phyloP scores from a whole-genome alignment of 2,797 vertebrate species.

The Gambusia yucatana region DNA sequence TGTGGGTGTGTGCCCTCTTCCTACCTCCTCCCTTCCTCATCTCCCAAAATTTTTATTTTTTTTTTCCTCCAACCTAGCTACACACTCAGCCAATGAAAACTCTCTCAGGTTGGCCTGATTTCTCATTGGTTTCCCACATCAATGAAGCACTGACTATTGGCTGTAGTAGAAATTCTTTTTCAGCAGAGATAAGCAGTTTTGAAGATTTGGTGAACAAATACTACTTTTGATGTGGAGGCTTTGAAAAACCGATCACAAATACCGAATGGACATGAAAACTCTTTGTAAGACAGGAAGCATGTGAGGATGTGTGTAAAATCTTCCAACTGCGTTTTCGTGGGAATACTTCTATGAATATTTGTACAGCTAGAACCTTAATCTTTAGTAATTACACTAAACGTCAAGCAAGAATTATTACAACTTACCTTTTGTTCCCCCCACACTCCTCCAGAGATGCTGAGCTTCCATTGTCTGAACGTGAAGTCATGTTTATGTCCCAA shows the following conservation, averaged over 20 bases:
- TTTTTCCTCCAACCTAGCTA: conserved; percentile 62
- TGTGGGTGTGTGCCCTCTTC: conserved; percentile 36
- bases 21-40: conserved; percentile 60
- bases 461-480: neutral
- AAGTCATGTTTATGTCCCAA: conserved; percentile 11
- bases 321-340: neutral
- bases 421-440: neutral
- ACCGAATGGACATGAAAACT: conserved; percentile 46
- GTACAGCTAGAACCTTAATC: neutral
- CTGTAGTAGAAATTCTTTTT: conserved; percentile 56
- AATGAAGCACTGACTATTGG: conserved; percentile 65
- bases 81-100: conserved; percentile 65
- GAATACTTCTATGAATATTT: conserved; percentile 24
- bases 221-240: conserved; percentile 62
- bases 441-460: neutral
- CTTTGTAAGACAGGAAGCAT: neutral
- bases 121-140: conserved; percentile 73
- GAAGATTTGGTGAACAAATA: conserved; percentile 70
- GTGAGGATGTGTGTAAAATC: conserved; percentile 9
- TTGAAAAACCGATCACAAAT: conserved; percentile 55
- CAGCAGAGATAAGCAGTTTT: conserved; percentile 72
- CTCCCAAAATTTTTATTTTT: conserved; percentile 48
- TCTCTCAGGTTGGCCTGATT: conserved; percentile 69
- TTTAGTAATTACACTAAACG: neutral
- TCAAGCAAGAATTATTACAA: neutral